A percentile compares a stretch with the other conserved stretches of the same genome.
phyloP scores from a whole-genome alignment of 92 coral and sea anemone genomes.

The Umimayanthus chanpuru region DNA sequence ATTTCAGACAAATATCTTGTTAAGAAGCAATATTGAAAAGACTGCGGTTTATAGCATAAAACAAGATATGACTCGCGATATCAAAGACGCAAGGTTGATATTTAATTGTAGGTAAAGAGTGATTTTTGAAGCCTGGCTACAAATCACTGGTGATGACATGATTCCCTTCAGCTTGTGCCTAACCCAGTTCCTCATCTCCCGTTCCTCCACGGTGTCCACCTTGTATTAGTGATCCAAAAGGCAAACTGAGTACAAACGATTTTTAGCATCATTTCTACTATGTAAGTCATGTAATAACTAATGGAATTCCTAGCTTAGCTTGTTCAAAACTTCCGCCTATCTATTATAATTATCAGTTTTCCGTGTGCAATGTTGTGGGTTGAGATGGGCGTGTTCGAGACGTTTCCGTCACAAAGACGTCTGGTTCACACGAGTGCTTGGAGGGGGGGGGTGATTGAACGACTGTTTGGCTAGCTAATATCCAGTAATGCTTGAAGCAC shows the following conservation, averaged over 20 bases:
- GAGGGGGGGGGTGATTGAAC: not conserved
- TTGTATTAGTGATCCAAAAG: not conserved
- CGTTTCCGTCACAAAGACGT: conserved; percentile 10
- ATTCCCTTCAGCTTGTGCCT: not conserved
- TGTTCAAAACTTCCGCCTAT: not conserved
- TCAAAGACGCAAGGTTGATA: too few species aligned
- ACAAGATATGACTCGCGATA: too few species aligned
- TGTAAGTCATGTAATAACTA: not conserved
- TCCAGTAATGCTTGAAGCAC: not conserved
- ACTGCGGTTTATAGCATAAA: too few species aligned
- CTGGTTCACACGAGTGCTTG: not conserved
- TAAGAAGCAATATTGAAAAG: too few species aligned
- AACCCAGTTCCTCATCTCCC: conserved; percentile 18
- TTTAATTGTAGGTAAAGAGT: too few species aligned
- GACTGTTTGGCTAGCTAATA: not conserved
- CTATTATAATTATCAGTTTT: not conserved
- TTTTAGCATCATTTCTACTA: not conserved
- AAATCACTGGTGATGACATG: too few species aligned
- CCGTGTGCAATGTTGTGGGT: conserved; percentile 6
- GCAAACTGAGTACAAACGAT: not conserved
- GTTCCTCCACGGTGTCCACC: not conserved
- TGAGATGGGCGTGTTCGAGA: conserved; percentile 19
- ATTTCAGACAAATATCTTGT: too few species aligned
- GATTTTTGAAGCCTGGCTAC: too few species aligned
- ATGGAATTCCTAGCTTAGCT: not conserved